Evolutionary conservation across 2,888 invertebrate genomes (phyloP).

Genomic region (Andrena trimmerana): DNA sequence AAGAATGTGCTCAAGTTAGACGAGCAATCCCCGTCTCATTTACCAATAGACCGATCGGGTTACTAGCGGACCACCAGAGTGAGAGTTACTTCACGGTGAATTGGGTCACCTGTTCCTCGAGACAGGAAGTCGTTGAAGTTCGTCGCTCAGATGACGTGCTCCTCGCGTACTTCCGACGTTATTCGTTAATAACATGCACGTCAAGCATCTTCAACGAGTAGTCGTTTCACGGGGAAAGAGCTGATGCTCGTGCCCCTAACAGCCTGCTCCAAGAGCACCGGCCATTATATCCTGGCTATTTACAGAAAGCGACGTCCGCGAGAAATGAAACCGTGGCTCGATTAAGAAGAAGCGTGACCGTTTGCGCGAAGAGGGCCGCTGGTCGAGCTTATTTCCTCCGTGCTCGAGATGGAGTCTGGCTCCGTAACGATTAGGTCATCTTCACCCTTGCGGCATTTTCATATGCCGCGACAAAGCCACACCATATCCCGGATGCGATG

Average conservation of each 20-base stretch:
- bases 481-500: conserved; percentile 78
- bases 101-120: conserved; percentile 64
- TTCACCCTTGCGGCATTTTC: conserved; percentile 66
- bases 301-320: neutral
- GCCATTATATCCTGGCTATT: conserved; percentile 11
- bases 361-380: neutral
- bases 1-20: conserved; percentile 44
- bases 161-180: conserved; percentile 7
- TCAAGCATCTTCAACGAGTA: conserved; percentile 20
- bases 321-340: conserved; percentile 33
- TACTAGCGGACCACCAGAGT: conserved; percentile 61
- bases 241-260: neutral
- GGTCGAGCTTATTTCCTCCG: conserved; percentile 35
- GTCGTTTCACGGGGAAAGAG: neutral
- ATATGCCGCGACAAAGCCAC: conserved; percentile 53
- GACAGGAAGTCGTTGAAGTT: conserved; percentile 67
- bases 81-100: conserved; percentile 56
- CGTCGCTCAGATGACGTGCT: conserved; percentile 36
- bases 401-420: conserved; percentile 11
- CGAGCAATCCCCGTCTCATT: conserved; percentile 49
- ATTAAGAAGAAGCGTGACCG: conserved; percentile 35
- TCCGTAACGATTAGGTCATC: conserved; percentile 67
- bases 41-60: conserved; percentile 60
- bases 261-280: neutral
- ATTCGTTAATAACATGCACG: neutral